Conservation (phyloP, 2,888 invertebrate genomes). For the Mamestra brassicae region DNA sequence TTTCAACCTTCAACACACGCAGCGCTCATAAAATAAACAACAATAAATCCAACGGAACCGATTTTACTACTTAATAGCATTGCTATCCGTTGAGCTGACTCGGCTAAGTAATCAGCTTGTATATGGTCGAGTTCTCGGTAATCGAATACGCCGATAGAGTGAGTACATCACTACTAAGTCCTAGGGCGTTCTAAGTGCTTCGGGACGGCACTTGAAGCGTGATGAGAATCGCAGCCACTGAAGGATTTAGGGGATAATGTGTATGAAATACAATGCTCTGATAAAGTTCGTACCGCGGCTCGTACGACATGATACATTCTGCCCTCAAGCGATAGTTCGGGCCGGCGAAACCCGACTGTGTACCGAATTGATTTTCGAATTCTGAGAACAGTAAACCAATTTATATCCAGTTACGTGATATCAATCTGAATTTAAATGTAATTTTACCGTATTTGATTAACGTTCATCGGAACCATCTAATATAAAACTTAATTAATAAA, state of each 20-base stretch:
- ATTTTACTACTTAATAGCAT: conserved; percentile 50
- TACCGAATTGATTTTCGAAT: conserved; percentile 44
- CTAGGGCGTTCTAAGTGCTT: conserved; percentile 65
- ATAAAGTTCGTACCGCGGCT: conserved; percentile 41
- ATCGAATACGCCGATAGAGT: conserved; percentile 62
- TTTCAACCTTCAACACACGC: conserved; percentile 26
- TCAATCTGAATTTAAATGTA: conserved; percentile 47
- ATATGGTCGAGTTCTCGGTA: conserved; percentile 58
- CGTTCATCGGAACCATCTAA: conserved; percentile 18
- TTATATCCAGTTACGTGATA: conserved; percentile 29
- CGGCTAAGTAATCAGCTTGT: conserved; percentile 64
- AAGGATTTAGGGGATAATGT: conserved; percentile 62
- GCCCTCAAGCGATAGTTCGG: conserved; percentile 40
- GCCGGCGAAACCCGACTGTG: conserved; percentile 19
- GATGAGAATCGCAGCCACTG: conserved; percentile 60
- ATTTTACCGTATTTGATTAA: conserved; percentile 26
- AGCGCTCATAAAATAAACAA: conserved; percentile 42
- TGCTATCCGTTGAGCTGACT: conserved; percentile 38
- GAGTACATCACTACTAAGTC: conserved; percentile 64
- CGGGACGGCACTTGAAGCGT: conserved; percentile 57
- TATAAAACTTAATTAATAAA: conserved; percentile 50
- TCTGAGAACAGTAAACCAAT: conserved; percentile 41
- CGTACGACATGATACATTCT: conserved; percentile 45
- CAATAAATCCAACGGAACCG: conserved; percentile 47
- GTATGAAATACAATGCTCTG: conserved; percentile 57